Evolutionary conservation across 2,888 invertebrate genomes (phyloP), one percentile per base, ranked within the genome.

Genomic region (Chouioia cunea): DNA sequence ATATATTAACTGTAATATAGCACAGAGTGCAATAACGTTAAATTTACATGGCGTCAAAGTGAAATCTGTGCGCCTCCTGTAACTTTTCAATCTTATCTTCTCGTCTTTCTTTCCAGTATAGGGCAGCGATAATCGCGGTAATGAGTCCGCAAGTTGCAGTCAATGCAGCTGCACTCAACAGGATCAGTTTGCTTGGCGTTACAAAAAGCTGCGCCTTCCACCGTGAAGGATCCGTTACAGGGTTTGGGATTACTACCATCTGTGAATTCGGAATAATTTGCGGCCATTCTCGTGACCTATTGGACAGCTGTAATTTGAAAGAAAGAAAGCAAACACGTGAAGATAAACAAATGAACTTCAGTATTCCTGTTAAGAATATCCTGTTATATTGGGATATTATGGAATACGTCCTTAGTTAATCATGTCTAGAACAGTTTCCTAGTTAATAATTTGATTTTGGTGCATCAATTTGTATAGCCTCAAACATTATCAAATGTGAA

Each of bases 181-280:
- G 86, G 82, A 97, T 96, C 65, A 97, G 88, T 86, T 96, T 95
- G 84, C 97, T 97, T 0, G 97, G 97, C 0, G 97, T 97, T 0
- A 98, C 95, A 88, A 97, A 98, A 16, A 98, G 87, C 81, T 96
- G 95, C 18, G 93, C 95, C 79, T 91, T 92, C 98, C 98, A 98
- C 76, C 90, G 90, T 2, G 88, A 88, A 0, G 97, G 93, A 65
- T 93, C 89, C 73, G 89, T 88, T 0, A 91, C 89, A 6, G 95
- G 96, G 81, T 91, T 90, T 1, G 99, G 99, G 72, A 98, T 94
- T 0, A 99, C 94, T 46, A 98, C 94, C 86, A 99, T 93, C 86
- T 99, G 98, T 0, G 98, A 97, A 83, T 99, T 99, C 0, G 99
- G 99, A 82, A 99, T 98, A 64, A 97, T 92, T 85, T 96, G 96